Conservation (phyloP, 2,888 invertebrate species). For the Amphipoea oculea region DNA sequence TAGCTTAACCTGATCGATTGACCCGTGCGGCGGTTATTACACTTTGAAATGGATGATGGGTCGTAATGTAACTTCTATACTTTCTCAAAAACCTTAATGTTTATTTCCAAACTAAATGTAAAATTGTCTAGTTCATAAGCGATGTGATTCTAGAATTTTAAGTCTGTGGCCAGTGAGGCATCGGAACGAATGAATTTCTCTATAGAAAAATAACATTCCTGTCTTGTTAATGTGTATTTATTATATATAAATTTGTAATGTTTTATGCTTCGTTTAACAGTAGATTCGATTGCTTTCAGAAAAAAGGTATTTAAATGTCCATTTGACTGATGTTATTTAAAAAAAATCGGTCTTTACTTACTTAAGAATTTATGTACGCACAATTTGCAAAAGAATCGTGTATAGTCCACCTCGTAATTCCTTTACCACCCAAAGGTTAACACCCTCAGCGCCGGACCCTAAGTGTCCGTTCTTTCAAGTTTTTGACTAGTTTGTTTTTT, state of each 20-base stretch:
- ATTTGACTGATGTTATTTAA: conserved; percentile 10
- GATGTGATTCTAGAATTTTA: conserved; percentile 66
- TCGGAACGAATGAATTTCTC: conserved; percentile 43
- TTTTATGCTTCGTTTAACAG: background rate
- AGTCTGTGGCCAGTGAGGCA: conserved; percentile 32
- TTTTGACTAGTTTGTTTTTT: no score
- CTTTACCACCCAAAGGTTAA: background rate
- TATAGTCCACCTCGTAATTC: background rate
- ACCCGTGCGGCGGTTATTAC: no score
- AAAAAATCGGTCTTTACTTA: conserved; percentile 15
- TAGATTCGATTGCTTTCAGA: background rate
- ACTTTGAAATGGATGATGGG: background rate
- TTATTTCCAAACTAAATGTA: conserved; percentile 36
- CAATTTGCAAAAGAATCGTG: conserved; percentile 1
- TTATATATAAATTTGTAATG: no score
- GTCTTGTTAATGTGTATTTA: conserved; percentile 12
- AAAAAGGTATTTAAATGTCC: background rate
- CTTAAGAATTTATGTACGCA: background rate
- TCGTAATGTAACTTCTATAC: conserved; percentile 17
- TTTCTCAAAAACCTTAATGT: background rate
- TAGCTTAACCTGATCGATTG: no score
- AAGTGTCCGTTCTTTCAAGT: no score
- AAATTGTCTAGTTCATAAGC: conserved; percentile 62
- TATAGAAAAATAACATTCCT: conserved; percentile 54
- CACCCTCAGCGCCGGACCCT: no score